Evolutionary conservation across 2,113 vertebrate species (phyloP).

Genomic region (Myanophis thanlyinensis): DNA sequence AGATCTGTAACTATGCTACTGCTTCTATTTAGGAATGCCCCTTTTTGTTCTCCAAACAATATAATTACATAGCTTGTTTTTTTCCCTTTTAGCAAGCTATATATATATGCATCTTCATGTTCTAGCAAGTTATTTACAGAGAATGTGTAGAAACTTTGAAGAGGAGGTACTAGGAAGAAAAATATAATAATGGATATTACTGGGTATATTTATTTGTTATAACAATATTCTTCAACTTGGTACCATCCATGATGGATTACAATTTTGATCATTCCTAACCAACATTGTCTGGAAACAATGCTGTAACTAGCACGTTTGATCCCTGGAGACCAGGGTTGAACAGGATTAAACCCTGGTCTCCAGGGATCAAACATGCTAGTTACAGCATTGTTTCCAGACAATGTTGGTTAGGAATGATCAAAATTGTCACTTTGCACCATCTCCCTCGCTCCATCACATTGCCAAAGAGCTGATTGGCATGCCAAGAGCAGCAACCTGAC

Average conservation of each 20-base stretch:
- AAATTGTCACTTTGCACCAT: neutral
- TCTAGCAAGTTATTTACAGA: neutral
- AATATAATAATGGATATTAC: neutral
- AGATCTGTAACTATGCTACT: neutral
- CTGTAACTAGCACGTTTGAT: neutral
- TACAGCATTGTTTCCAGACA: neutral
- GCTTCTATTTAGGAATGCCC: constrained; percentile 5
- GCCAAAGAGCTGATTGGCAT: neutral
- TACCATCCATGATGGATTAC: neutral
- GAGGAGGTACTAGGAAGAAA: neutral
- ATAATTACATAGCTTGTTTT: constrained; percentile 8
- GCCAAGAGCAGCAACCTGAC: neutral
- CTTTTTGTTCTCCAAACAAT: constrained; percentile 8
- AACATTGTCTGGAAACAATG: neutral
- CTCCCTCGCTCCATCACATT: neutral
- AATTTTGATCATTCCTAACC: neutral
- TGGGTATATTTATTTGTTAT: neutral
- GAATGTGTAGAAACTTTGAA: neutral
- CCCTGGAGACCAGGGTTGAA: neutral
- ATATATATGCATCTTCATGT: neutral
- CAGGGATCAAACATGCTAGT: neutral
- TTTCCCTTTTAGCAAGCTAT: neutral
- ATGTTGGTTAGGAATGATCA: neutral
- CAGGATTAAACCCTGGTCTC: neutral
- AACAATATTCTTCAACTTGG: neutral